A percentile compares a stretch with the other conserved stretches of the same genome.
Evolutionary conservation across 2,797 vertebrate genomes (phyloP).

Genomic region (Balearica regulorum): DNA sequence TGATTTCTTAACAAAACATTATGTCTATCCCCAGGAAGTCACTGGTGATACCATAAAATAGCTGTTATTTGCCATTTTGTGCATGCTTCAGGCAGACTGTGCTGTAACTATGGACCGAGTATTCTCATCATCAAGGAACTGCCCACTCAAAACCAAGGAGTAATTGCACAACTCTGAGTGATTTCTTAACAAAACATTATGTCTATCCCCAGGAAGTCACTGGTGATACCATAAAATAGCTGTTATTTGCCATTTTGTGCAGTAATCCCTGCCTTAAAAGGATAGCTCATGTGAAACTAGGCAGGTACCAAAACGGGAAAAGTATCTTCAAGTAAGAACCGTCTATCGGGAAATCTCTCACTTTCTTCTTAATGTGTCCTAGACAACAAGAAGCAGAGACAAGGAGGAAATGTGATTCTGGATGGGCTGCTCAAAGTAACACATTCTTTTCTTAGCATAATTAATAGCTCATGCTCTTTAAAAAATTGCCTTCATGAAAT

Average conservation of each 20-base stretch:
- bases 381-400: not conserved
- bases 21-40: not conserved
- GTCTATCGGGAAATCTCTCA: not conserved
- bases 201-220: not conserved
- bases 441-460: not conserved
- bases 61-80: not conserved
- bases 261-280: not conserved
- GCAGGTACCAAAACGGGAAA: not conserved
- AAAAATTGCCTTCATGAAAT: constrained; percentile 34
- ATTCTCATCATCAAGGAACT: not conserved
- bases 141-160: not conserved
- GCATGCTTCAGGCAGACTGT: fast-evolving
- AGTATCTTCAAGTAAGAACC: not conserved
- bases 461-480: not conserved
- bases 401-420: not conserved
- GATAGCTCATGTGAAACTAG: not conserved
- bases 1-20: fast-evolving
- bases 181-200: not conserved
- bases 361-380: not conserved
- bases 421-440: not conserved
- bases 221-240: not conserved
- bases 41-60: not conserved
- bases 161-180: fast-evolving
- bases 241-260: not conserved
- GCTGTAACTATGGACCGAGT: fast-evolving